A percentile compares a stretch with the other conserved stretches of the same genome.
Conservation (phyloP, 2,797 vertebrate genomes). For the Sebastes umbrosus region DNA sequence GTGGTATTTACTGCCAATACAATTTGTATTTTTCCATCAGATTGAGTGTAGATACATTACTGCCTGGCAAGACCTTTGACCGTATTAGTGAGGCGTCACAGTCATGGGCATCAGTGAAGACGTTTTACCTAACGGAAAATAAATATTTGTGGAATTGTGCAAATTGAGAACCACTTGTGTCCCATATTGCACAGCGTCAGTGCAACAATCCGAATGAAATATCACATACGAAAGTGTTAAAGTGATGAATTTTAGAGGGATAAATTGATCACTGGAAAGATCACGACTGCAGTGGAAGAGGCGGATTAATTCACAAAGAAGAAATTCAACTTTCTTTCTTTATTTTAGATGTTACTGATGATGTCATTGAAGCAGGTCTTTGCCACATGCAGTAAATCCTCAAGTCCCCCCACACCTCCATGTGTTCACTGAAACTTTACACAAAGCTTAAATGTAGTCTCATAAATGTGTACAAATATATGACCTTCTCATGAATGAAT, state of each 20-base stretch:
- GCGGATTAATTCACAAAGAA: background rate
- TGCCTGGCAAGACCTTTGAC: conserved; percentile 52
- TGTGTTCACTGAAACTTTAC: background rate
- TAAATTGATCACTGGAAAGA: background rate
- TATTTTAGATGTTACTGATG: background rate
- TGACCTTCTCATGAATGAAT: background rate
- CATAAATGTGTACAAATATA: background rate
- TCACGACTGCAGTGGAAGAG: background rate
- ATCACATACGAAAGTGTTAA: background rate
- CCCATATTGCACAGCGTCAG: background rate
- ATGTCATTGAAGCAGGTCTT: background rate
- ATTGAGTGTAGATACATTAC: conserved; percentile 12
- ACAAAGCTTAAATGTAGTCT: background rate
- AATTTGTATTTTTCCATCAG: conserved; percentile 4
- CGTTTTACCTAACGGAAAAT: background rate
- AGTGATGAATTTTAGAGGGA: background rate
- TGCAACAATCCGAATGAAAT: background rate
- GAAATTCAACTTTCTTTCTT: background rate
- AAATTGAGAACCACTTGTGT: background rate
- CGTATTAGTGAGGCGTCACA: background rate
- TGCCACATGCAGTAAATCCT: background rate
- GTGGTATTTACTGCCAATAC: conserved; percentile 21
- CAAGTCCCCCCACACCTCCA: background rate
- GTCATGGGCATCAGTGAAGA: background rate
- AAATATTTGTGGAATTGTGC: background rate